Conservation (phyloP, 2,797 vertebrate genomes). For the Gastrophryne carolinensis region DNA sequence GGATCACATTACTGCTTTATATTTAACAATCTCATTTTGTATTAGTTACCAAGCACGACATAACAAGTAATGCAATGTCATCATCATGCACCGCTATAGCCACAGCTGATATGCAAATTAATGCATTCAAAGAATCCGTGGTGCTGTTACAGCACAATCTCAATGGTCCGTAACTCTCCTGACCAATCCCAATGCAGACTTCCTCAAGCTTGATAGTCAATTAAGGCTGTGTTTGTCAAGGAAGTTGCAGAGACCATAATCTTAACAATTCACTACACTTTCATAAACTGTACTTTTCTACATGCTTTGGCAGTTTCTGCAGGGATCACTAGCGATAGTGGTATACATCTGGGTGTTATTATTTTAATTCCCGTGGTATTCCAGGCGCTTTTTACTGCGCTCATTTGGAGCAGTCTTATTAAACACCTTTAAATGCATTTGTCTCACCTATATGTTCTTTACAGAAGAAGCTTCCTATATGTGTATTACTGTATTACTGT, state of each 20-base stretch:
- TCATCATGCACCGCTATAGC: constrained; percentile 26
- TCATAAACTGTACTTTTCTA: constrained; percentile 40
- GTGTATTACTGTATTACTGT: no score
- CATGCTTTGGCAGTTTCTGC: constrained; percentile 12
- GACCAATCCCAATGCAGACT: constrained; percentile 42
- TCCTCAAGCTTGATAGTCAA: constrained; percentile 50
- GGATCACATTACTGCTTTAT: constrained; percentile 41
- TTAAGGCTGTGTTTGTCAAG: constrained; percentile 47
- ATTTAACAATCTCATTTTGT: constrained; percentile 42
- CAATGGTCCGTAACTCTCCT: constrained; percentile 50
- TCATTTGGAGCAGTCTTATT: constrained; percentile 60
- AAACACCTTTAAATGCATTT: not conserved
- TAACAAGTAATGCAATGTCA: constrained; percentile 49
- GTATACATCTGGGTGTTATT: not conserved
- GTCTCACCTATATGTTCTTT: not conserved
- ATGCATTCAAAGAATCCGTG: constrained; percentile 46
- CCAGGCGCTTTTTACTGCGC: constrained; percentile 53
- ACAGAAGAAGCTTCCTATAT: no score
- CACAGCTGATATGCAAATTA: constrained; percentile 50
- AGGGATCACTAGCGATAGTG: not conserved
- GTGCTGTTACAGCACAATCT: constrained; percentile 50
- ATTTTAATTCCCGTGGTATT: not conserved
- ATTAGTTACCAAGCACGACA: constrained; percentile 44
- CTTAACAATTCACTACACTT: constrained; percentile 46
- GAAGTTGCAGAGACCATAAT: constrained; percentile 49